Evolutionary conservation across 2,888 invertebrate species (phyloP).

Genomic region (Pachymerium ferrugineum): DNA sequence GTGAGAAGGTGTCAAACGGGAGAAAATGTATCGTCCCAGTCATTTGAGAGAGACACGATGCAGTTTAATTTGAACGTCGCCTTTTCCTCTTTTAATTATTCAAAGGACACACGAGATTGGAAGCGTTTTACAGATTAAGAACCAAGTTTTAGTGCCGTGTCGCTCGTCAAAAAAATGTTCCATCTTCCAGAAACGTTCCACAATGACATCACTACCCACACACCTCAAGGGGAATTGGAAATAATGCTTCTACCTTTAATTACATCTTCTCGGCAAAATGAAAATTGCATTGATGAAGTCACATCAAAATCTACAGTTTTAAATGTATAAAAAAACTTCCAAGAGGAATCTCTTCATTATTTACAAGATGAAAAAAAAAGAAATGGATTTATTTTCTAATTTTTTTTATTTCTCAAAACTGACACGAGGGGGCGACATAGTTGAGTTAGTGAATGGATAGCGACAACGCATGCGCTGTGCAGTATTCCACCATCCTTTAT

Average conservation of each 20-base stretch:
- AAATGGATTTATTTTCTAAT: conserved; percentile 2
- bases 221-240: too few relatives aligned
- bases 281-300: too few relatives aligned
- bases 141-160: neutral
- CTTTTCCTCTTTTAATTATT: conserved; percentile 16
- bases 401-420: neutral
- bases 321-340: too few relatives aligned
- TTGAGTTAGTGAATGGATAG: neutral
- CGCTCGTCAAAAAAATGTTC: conserved; percentile 5
- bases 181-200: too few relatives aligned
- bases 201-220: too few relatives aligned
- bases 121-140: conserved; percentile 5
- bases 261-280: too few relatives aligned
- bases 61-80: conserved; percentile 4
- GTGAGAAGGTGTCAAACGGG: neutral
- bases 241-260: too few relatives aligned
- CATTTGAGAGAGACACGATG: neutral
- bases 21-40: neutral
- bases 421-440: neutral
- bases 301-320: too few relatives aligned
- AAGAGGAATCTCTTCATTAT: neutral
- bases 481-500: conserved; percentile 17
- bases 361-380: neutral
- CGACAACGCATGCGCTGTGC: neutral
- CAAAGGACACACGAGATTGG: neutral